A percentile compares a stretch with the other conserved stretches of the same genome.
Evolutionary conservation across 2,888 invertebrate species (phyloP).

Genomic region (Aphrophora alni): DNA sequence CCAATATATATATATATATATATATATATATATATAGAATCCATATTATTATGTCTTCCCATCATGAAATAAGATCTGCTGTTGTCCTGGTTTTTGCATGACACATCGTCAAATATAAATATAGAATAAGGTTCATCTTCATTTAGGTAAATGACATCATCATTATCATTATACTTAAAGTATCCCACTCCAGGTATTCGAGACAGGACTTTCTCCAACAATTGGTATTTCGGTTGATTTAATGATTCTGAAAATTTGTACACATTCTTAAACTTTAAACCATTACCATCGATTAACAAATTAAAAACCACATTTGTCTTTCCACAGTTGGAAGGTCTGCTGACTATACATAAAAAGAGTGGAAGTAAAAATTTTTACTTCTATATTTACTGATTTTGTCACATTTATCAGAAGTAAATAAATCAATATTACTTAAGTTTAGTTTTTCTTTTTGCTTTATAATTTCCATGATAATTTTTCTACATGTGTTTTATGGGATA

Average conservation of each 20-base stretch:
- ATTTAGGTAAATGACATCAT: constrained; percentile 24
- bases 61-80: constrained; percentile 25
- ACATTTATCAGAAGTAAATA: background rate
- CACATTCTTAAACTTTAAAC: constrained; percentile 28
- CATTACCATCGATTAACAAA: constrained; percentile 16
- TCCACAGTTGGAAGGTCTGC: constrained; percentile 19
- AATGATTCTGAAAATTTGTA: constrained; percentile 34
- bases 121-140: constrained; percentile 30
- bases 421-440: constrained; percentile 12
- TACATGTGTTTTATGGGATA: background rate
- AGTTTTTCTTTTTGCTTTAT: constrained; percentile 12
- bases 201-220: constrained; percentile 19
- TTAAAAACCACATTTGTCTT: constrained; percentile 35
- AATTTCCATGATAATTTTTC: background rate
- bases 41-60: constrained; percentile 34
- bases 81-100: constrained; percentile 29
- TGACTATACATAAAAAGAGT: constrained; percentile 20
- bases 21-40: constrained; percentile 32
- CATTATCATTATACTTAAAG: constrained; percentile 23
- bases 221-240: constrained; percentile 33
- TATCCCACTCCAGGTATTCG: constrained; percentile 17
- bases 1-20: no score
- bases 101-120: constrained; percentile 34
- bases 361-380: constrained; percentile 24
- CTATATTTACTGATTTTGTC: constrained; percentile 25